Conservation (phyloP, 1,140 invertebrate genomes). For the Lordiphosa stackelbergi region DNA sequence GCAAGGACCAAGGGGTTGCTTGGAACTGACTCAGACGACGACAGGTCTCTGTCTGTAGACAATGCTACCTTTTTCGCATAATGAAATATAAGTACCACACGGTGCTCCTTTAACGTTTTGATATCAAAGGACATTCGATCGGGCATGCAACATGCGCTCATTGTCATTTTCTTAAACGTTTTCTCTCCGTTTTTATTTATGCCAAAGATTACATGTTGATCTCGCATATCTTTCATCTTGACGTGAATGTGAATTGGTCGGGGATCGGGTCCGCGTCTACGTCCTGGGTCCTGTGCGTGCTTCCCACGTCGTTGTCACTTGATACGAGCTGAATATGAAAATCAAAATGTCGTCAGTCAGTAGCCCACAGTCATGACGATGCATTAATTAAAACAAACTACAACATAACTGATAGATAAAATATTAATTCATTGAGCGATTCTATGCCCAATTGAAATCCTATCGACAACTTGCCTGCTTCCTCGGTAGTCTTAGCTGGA, state of each 20-base stretch:
- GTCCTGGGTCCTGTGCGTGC: conserved; percentile 44
- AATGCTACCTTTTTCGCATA: conserved; percentile 53
- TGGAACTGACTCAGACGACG: conserved; percentile 52
- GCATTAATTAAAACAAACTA: conserved; percentile 60
- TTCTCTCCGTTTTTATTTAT: conserved; percentile 43
- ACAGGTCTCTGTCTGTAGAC: conserved; percentile 46
- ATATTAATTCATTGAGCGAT: conserved; percentile 46
- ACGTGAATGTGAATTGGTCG: conserved; percentile 34
- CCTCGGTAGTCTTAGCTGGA: conserved; percentile 48
- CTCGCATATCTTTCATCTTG: conserved; percentile 72
- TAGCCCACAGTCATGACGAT: conserved; percentile 38
- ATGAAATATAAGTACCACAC: conserved; percentile 68
- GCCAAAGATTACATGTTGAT: conserved; percentile 73
- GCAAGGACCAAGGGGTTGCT: conserved; percentile 41
- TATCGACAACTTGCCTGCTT: conserved; percentile 49
- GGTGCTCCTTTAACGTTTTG: conserved; percentile 62
- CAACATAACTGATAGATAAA: conserved; percentile 6
- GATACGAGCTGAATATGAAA: conserved; percentile 47
- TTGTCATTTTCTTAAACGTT: conserved; percentile 64
- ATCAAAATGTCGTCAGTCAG: conserved; percentile 70
- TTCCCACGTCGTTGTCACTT: conserved; percentile 65
- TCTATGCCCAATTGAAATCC: conserved; percentile 35
- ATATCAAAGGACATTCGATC: conserved; percentile 74
- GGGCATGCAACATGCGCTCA: conserved; percentile 68
- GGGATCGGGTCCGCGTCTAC: conserved; percentile 4